Evolutionary conservation across 2,113 vertebrate genomes (phyloP).

Genomic region (Atherinomorus stipes): DNA sequence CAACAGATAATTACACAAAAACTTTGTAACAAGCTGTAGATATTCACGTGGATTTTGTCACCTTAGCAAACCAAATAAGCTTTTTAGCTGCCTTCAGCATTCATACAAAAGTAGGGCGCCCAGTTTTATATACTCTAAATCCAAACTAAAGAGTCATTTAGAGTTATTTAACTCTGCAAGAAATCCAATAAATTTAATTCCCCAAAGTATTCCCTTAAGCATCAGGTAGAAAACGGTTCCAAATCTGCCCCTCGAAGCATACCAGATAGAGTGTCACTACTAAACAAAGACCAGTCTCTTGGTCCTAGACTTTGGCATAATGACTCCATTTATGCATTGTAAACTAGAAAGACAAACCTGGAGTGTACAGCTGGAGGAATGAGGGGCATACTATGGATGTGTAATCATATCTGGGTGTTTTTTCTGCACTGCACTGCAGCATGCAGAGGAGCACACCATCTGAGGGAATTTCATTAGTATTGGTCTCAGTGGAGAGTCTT

Average conservation of each 20-base stretch:
- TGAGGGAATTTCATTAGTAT: slow-evolving; percentile 43
- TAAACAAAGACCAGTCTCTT: background rate
- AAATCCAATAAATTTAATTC: background rate
- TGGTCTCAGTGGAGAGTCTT: slow-evolving; percentile 30
- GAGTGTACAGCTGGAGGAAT: background rate
- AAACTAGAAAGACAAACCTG: background rate
- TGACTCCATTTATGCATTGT: background rate
- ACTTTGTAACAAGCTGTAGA: no score
- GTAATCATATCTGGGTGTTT: slow-evolving; percentile 3
- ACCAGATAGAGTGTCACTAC: background rate
- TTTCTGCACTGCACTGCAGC: slow-evolving; percentile 54
- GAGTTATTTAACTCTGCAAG: background rate
- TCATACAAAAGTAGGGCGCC: no score
- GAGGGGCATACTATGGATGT: background rate
- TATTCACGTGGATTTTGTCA: no score
- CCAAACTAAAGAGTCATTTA: background rate
- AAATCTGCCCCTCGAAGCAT: background rate
- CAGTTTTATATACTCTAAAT: no score
- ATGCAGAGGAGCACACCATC: slow-evolving; percentile 19
- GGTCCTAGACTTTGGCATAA: background rate
- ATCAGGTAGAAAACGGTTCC: background rate
- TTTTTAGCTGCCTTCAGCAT: no score
- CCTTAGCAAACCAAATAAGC: no score
- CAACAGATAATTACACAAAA: no score
- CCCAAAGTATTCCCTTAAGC: background rate